Conservation (phyloP, 2,113 vertebrate genomes). For the Eurystomus gularis region DNA sequence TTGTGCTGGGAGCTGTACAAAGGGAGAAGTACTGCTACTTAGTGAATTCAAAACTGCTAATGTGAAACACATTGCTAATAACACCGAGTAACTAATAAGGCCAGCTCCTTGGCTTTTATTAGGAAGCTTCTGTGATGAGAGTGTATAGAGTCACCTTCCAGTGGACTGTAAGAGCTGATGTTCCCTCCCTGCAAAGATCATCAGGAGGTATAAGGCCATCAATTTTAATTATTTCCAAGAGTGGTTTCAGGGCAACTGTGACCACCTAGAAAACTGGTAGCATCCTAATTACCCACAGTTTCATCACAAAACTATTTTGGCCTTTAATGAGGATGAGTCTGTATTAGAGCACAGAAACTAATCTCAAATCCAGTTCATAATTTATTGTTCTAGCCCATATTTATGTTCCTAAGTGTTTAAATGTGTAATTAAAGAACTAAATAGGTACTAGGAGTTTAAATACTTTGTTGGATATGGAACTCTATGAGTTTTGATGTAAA, state of each 20-base stretch:
- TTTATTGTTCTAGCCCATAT: neutral
- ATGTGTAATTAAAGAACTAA: neutral
- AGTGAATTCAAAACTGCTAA: neutral
- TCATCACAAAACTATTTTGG: neutral
- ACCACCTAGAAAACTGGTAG: neutral
- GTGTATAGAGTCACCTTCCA: neutral
- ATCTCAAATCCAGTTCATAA: neutral
- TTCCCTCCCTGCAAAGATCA: neutral
- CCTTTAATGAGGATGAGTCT: neutral
- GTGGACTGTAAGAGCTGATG: neutral
- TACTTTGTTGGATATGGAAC: neutral
- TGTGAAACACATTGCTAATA: neutral
- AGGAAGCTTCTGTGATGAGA: neutral
- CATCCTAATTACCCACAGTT: constrained; percentile 8
- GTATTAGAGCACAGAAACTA: neutral
- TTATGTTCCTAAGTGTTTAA: neutral
- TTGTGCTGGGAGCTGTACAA: neutral
- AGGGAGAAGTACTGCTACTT: neutral
- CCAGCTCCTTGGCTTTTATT: neutral
- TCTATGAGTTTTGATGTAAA: neutral
- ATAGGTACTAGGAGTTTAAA: neutral
- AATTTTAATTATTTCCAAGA: constrained; percentile 16
- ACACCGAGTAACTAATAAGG: neutral
- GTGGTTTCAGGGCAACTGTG: neutral
- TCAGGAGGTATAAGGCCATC: neutral